Base-by-base conservation (phyloP, 2,113 vertebrate genomes). In the Corythaeola cristata region DNA sequence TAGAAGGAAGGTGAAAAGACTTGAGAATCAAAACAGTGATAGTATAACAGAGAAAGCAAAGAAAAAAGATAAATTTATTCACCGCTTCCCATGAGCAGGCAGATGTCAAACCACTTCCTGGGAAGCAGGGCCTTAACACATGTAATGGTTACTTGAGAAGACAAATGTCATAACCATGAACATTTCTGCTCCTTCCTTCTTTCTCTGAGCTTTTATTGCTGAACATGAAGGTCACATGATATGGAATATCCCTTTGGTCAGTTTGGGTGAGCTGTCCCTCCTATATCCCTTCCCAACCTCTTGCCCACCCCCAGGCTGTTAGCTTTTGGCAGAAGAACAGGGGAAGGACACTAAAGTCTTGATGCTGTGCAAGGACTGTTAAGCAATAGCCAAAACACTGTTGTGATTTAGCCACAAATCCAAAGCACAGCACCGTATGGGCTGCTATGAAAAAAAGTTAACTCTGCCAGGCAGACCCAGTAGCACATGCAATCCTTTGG, bases 91-190 rank as follows among this genome's bases (percentile, higher is more conserved):
- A 52, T 66, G 30, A 41, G 24, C 15, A 62, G 20, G 22, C 3
- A 60, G 12, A 52, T 11, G 15, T 45, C 11, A 30, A 32, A 15
- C 6, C 8, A 10, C 17, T 35, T 69, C 18, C 45, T 68, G n/a
- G 10, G 35, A 88, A 85, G 14, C 27, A n/a, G 20, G 7, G 14
- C 23, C 35, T 90, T 14, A n/a, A 13, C 32, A 19, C 0, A 0
- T 22, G 3, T 24, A 37, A 52, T 7, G 6, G 33, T 32, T 69
- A 49, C 11, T 58, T 33, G 28, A 44, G 41, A 44, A 44, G 41
- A 44, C 41, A 44, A 44, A 44, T 44, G 14, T 12, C 41, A 44
- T 44, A 44, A 44, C 14, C 41, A 44, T 44, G 41, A 44, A 44
- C 41, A 44, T 15, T 44, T 44, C 41, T 12, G 5, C 14, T 44